phyloP scores from a whole-genome alignment of 2,113 vertebrate genomes.

The Carollia perspicillata region DNA sequence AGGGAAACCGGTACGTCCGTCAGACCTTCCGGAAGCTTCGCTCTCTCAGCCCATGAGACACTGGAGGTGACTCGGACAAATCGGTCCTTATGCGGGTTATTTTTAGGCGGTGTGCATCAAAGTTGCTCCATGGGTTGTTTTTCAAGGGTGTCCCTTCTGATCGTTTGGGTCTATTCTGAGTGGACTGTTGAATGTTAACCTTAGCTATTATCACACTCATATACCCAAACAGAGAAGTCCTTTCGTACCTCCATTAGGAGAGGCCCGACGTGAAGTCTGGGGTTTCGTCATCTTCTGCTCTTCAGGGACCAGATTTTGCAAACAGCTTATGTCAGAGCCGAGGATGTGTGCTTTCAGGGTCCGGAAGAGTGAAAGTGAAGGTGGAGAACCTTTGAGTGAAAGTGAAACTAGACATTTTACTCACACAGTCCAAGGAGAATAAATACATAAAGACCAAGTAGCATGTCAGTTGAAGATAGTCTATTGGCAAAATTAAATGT shows the following conservation, averaged over 20 bases:
- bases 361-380: constrained; percentile 36
- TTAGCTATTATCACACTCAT: background rate
- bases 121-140: background rate
- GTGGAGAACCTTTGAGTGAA: constrained; percentile 1
- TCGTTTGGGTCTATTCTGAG: background rate
- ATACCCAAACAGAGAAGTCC: background rate
- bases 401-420: constrained; percentile 46
- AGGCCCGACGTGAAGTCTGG: background rate
- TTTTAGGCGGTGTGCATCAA: constrained; percentile 1
- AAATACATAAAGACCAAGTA: background rate
- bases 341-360: background rate
- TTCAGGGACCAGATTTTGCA: background rate
- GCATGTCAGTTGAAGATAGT: background rate
- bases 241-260: background rate
- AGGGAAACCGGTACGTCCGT: background rate
- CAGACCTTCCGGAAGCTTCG: background rate
- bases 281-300: background rate
- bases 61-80: background rate
- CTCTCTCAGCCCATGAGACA: background rate
- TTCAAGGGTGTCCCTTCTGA: background rate
- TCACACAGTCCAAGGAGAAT: background rate
- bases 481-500: background rate
- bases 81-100: background rate
- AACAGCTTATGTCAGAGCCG: background rate
- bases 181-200: background rate